Evolutionary conservation across 1,140 invertebrate species (phyloP).

Genomic region (Aphelinus atriplicis): DNA sequence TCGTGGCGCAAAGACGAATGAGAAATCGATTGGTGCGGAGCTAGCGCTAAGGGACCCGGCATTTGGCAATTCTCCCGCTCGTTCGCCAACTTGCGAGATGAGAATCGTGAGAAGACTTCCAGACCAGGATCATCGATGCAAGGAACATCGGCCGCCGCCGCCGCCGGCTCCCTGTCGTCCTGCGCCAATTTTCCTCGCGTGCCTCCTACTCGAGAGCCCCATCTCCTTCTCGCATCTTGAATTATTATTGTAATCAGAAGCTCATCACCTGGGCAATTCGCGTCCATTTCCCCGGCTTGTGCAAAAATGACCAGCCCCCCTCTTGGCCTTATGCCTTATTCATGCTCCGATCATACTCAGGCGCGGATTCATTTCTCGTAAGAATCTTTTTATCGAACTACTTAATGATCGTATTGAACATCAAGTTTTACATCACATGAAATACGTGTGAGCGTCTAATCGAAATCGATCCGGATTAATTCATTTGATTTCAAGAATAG

Average conservation of each 20-base stretch:
- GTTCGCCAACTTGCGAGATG: slow-evolving; percentile 45
- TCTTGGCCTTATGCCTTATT: not conserved
- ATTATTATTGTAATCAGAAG: slow-evolving; percentile 33
- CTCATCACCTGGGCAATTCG: slow-evolving; percentile 20
- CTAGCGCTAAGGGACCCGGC: not conserved
- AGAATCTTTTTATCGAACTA: too few species aligned
- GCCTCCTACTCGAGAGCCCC: not conserved
- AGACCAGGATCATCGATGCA: slow-evolving; percentile 42
- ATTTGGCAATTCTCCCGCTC: slow-evolving; percentile 45
- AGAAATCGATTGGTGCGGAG: slow-evolving; percentile 41
- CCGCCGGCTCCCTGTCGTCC: not conserved
- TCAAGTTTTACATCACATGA: too few species aligned
- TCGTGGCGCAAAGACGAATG: slow-evolving; percentile 42
- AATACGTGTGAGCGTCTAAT: too few species aligned
- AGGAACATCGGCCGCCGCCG: not conserved
- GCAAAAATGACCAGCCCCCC: not conserved
- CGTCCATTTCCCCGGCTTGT: not conserved
- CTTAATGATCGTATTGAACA: too few species aligned
- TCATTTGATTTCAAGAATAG: too few species aligned
- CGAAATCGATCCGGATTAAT: too few species aligned
- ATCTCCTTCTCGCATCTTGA: not conserved
- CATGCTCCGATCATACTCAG: not conserved
- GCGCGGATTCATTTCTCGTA: too few species aligned
- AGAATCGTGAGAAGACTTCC: slow-evolving; percentile 49
- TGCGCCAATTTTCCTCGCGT: slow-evolving; percentile 23